A percentile compares a stretch with the other conserved stretches of the same genome.
Evolutionary conservation across 2,113 vertebrate genomes (phyloP).

Genomic region (Euleptes europaea): DNA sequence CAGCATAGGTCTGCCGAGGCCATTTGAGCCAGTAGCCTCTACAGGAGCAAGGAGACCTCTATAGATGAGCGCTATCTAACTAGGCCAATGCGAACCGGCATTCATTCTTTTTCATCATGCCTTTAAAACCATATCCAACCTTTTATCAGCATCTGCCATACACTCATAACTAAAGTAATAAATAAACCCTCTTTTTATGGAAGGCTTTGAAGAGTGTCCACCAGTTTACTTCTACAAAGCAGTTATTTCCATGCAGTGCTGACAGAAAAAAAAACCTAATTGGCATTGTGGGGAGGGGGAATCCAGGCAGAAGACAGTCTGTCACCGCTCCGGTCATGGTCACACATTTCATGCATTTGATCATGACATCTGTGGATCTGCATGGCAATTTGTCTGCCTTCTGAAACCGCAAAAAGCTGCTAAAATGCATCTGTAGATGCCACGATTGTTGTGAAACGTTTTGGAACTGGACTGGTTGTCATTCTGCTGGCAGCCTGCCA

Average conservation of each 20-base stretch:
- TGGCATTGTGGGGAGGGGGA: not conserved
- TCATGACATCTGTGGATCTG: not conserved
- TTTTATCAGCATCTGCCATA: not conserved
- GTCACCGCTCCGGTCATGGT: not conserved
- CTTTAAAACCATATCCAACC: not conserved
- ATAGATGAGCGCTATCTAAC: not conserved
- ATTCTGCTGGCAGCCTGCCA: not conserved
- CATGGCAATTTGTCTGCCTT: not conserved
- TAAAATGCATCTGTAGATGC: not conserved
- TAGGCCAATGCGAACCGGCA: not conserved
- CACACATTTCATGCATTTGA: slow-evolving; percentile 19
- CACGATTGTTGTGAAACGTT: not conserved
- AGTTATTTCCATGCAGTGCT: not conserved
- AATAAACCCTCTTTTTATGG: not conserved
- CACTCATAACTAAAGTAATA: not conserved
- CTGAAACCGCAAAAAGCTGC: slow-evolving; percentile 2
- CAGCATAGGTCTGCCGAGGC: not conserved
- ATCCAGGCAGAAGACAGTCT: not conserved
- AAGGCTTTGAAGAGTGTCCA: not conserved
- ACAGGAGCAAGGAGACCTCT: not conserved
- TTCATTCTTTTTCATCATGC: not conserved
- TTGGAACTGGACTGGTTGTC: not conserved
- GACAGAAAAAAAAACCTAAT: not conserved
- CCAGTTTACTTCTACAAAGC: not conserved
- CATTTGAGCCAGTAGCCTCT: not conserved